These are phyloP conservation scores for Halesus radiatus DNA, from an alignment of 1,140 invertebrate genomes.

Conservation along the genomic window DNA sequence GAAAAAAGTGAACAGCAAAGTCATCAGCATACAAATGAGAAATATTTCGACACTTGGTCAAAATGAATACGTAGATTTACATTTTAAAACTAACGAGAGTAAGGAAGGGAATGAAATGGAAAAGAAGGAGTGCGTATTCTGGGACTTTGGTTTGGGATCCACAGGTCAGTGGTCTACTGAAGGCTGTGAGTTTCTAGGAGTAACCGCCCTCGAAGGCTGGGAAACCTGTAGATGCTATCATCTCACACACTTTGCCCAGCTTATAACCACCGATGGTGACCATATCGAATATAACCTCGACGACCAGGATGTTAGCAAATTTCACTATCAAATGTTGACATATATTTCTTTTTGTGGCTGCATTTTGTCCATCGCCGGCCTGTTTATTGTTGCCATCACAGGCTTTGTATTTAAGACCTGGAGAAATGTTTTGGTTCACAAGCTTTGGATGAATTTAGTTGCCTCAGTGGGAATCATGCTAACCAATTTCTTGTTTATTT, in stretches of 20 bases:
- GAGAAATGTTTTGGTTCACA: conserved; percentile 68
- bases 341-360: conserved; percentile 65
- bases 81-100: conserved; percentile 59
- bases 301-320: background rate
- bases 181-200: conserved; percentile 60
- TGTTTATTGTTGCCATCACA: conserved; percentile 64
- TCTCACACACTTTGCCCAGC: conserved; percentile 69
- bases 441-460: conserved; percentile 69
- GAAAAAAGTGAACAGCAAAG: conserved; percentile 58
- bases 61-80: conserved; percentile 65
- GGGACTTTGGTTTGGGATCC: conserved; percentile 64
- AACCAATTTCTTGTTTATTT: conserved; percentile 63
- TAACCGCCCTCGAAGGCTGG: conserved; percentile 55
- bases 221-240: conserved; percentile 68
- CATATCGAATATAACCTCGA: no score
- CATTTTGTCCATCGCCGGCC: conserved; percentile 64
- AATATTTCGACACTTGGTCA: conserved; percentile 61
- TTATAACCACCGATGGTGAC: conserved; percentile 57
- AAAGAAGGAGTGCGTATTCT: conserved; percentile 65
- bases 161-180: conserved; percentile 64
- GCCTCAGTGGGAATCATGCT: conserved; percentile 63
- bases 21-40: conserved; percentile 60
- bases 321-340: conserved; percentile 59
- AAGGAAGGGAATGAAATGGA: conserved; percentile 58
- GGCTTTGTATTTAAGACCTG: conserved; percentile 66